phyloP scores from a whole-genome alignment of 2,888 invertebrate species.

The Bombylius discolor region DNA sequence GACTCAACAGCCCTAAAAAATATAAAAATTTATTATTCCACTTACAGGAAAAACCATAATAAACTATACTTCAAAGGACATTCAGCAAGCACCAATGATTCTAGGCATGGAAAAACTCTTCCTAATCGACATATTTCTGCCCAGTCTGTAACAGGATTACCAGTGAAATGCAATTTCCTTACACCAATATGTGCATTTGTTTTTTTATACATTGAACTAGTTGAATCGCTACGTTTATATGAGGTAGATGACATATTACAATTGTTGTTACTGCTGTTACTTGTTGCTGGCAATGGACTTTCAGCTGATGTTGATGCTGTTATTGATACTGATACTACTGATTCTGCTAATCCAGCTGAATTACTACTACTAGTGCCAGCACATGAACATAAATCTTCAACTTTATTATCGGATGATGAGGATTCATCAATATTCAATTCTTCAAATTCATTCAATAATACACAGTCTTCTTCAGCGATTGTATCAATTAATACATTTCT shows the following conservation, averaged over 20 bases:
- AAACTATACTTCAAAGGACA: slow-evolving; percentile 52
- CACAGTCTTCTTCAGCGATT: slow-evolving; percentile 21
- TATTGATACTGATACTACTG: too few relatives aligned
- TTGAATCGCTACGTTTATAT: slow-evolving; percentile 14
- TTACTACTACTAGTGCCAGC: background rate
- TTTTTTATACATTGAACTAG: slow-evolving; percentile 20
- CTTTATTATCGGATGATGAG: background rate
- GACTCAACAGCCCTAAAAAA: slow-evolving; percentile 17
- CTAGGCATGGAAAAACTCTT: slow-evolving; percentile 70
- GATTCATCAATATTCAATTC: slow-evolving; percentile 3
- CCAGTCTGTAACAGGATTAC: slow-evolving; percentile 78
- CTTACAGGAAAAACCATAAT: background rate
- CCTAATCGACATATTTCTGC: slow-evolving; percentile 71
- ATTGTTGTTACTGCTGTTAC: background rate
- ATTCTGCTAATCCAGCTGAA: background rate
- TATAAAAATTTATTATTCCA: background rate
- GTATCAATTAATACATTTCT: slow-evolving; percentile 55
- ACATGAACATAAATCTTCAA: slow-evolving; percentile 4
- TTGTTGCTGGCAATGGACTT: background rate
- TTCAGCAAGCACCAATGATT: slow-evolving; percentile 73
- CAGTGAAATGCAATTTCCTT: slow-evolving; percentile 73
- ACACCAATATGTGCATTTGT: slow-evolving; percentile 49
- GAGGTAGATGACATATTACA: background rate
- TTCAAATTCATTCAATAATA: background rate
- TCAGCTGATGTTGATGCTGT: background rate